Percentiles rank a stretch among this genome's conserved stretches.
Evolutionary conservation across 1,140 invertebrate species (phyloP).

Genomic region (Atta texana): DNA sequence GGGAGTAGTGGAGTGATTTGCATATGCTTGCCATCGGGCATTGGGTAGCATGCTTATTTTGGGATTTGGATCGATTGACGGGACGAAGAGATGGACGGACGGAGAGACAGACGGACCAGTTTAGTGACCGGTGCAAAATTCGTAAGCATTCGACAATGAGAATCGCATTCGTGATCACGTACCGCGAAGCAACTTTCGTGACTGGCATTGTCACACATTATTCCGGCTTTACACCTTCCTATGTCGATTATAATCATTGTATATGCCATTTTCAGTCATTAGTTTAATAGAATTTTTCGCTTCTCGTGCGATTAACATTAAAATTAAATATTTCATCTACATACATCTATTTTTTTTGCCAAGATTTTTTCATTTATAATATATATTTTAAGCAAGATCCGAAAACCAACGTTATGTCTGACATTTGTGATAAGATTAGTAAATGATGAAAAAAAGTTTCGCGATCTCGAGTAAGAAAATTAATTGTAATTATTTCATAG

Average conservation of each 20-base stretch:
- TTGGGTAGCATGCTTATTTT: constrained; percentile 81
- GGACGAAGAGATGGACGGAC: background rate
- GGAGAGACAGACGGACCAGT: constrained; percentile 24
- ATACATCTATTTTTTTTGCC: background rate
- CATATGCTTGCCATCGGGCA: constrained; percentile 77
- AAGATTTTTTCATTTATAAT: background rate
- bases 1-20: constrained; percentile 71
- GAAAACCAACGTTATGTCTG: background rate
- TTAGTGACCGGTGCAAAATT: constrained; percentile 58
- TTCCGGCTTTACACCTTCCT: constrained; percentile 44
- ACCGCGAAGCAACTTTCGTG: constrained; percentile 61
- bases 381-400: constrained; percentile 27
- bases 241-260: constrained; percentile 39
- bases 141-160: constrained; percentile 38
- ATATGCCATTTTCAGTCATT: constrained; percentile 30
- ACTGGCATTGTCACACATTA: constrained; percentile 45
- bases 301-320: background rate
- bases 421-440: background rate
- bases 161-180: constrained; percentile 55
- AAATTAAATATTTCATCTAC: background rate
- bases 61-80: constrained; percentile 74
- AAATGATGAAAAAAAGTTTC: background rate
- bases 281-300: background rate
- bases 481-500: background rate
- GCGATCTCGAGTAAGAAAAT: constrained; percentile 35